Conservation (phyloP, 2,113 vertebrate species). For the Dicrurus megarhynchus region DNA sequence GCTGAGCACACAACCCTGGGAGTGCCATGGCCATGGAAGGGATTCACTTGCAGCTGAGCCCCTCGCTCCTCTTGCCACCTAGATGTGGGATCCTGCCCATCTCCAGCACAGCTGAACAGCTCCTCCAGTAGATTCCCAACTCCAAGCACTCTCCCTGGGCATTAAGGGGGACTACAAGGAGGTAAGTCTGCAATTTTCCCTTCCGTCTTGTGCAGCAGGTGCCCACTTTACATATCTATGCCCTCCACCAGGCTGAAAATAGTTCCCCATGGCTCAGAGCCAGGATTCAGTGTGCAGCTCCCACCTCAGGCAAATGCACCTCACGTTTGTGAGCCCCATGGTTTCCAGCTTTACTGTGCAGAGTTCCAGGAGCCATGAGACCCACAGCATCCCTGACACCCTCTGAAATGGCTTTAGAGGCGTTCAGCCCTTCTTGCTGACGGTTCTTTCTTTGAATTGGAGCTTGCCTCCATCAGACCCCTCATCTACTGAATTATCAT, state of each 20-base stretch:
- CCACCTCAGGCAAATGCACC: background rate
- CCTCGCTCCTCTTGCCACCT: fast-evolving
- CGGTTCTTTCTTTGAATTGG: background rate
- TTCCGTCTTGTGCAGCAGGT: background rate
- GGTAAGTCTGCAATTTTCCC: background rate
- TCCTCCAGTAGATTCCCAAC: background rate
- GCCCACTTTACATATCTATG: fast-evolving
- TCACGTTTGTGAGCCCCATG: fast-evolving
- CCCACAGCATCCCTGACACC: background rate
- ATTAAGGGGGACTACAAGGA: background rate
- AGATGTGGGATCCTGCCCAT: background rate
- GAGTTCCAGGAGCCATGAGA: background rate
- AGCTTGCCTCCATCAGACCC: background rate
- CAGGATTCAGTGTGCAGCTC: background rate
- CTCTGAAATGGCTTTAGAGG: background rate
- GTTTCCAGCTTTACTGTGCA: background rate
- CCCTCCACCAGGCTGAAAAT: background rate
- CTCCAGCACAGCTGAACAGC: background rate
- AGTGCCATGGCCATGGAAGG: background rate
- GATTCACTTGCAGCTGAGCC: background rate
- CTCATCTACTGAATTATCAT: background rate
- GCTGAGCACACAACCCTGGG: background rate
- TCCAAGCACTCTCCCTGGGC: background rate
- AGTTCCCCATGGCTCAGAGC: background rate
- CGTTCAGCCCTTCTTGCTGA: background rate